Evolutionary conservation across 2,113 vertebrate species (phyloP), one percentile per base, ranked within the genome.

Genomic region (Oreochromis aureus): DNA sequence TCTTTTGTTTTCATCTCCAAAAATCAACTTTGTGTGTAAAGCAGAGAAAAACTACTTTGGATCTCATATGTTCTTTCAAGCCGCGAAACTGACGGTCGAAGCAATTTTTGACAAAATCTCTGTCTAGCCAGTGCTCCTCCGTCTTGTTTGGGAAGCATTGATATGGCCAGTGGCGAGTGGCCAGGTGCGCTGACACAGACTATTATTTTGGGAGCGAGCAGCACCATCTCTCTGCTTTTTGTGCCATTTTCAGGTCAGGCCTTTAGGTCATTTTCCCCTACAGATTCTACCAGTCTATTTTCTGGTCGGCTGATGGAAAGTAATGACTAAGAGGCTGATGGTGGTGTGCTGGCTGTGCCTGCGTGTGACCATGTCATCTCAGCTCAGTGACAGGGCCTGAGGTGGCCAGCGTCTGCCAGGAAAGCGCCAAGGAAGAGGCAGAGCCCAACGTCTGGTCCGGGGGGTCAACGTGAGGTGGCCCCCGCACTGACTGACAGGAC

Each of bases 241-340:
- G 90, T 95, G 94, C 93, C 94, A 95, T 95, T 96, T 95, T 94
- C 94, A 94, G 95, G 95, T 96, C 95, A 95, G 94, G 86, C 94
- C 95, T 94, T 91, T 85, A 94, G 95, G 95, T 94, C 93, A 95
- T 94, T 94, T 93, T 83, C 89, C 86, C 87, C 89, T 93, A 85
- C 90, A 94, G 91, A 94, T 90, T 93, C 92, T 93, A 94, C 90
- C 94, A 90, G 93, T 94, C 92, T 93, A 84, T 92, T 92, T 91
- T 89, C 89, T 93, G 91, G 91, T 93, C 61, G 84, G 87, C 90
- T 94, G 94, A 94, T 95, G 92, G 94, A 93, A 95, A 92, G 92
- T 96, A 96, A 95, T 95, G 95, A 95, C 95, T 94, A 90, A 95
- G 93, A 89, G 89, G 94, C 88, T 92, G 91, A 91, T 93, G 90